A percentile compares a stretch with the other conserved stretches of the same genome.
phyloP scores from a whole-genome alignment of 2,888 invertebrate species.

The Ypsolopha sequella region DNA sequence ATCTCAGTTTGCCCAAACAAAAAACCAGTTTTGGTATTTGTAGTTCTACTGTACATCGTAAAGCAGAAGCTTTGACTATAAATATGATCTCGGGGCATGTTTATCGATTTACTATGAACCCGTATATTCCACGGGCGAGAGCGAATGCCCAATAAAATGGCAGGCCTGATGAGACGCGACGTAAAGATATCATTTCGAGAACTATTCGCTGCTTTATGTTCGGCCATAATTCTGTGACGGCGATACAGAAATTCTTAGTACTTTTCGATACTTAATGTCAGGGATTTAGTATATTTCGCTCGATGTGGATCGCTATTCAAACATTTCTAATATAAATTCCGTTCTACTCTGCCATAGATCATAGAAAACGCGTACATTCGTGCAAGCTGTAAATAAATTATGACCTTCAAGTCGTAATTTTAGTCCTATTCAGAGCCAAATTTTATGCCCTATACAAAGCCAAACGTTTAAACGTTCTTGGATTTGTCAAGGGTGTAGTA shows the following conservation, averaged over 20 bases:
- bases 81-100: constrained; percentile 27
- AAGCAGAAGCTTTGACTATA: constrained; percentile 22
- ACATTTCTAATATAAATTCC: not conserved
- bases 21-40: constrained; percentile 14
- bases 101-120: constrained; percentile 24
- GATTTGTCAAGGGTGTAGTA: too few species aligned
- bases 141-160: constrained; percentile 24
- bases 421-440: too few species aligned
- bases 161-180: constrained; percentile 31
- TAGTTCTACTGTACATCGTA: constrained; percentile 15
- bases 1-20: constrained; percentile 9
- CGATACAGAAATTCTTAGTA: constrained; percentile 15
- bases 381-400: too few species aligned
- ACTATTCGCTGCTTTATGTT: constrained; percentile 32
- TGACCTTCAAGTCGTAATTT: too few species aligned
- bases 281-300: constrained; percentile 16
- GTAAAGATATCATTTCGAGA: constrained; percentile 30
- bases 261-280: constrained; percentile 22
- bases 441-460: too few species aligned
- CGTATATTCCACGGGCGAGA: constrained; percentile 14
- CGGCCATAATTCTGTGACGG: constrained; percentile 23
- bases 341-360: too few species aligned
- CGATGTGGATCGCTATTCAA: not conserved
- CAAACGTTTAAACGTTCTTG: too few species aligned
- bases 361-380: too few species aligned